phyloP scores from a whole-genome alignment of 2,888 invertebrate species.

The Glyphotaelius pellucidus region DNA sequence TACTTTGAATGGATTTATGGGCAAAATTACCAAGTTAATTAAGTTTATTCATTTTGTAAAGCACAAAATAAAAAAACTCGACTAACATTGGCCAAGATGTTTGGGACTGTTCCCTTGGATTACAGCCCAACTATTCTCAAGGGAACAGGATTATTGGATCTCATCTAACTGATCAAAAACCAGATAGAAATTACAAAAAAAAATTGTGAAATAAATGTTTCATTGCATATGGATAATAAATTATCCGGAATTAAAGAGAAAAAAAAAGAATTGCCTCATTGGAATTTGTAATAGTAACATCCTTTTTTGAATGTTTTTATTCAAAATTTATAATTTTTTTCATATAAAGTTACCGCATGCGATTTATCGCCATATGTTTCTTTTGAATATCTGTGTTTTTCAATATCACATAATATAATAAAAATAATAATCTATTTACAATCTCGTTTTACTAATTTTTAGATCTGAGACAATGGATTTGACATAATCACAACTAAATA shows the following conservation, averaged over 20 bases:
- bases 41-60: background rate
- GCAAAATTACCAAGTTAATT: slow-evolving; percentile 9
- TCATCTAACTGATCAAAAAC: background rate
- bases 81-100: slow-evolving; percentile 18
- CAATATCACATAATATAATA: slow-evolving; percentile 54
- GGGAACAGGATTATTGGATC: slow-evolving; percentile 31
- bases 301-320: slow-evolving; percentile 5
- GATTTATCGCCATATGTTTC: slow-evolving; percentile 40
- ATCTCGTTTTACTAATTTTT: slow-evolving; percentile 45
- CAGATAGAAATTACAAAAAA: slow-evolving; percentile 22
- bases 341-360: slow-evolving; percentile 22
- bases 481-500: slow-evolving; percentile 49
- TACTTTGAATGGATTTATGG: slow-evolving; percentile 40
- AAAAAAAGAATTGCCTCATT: slow-evolving; percentile 13
- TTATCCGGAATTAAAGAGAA: background rate
- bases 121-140: slow-evolving; percentile 33
- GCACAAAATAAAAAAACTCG: background rate
- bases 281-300: slow-evolving; percentile 26
- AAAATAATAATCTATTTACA: slow-evolving; percentile 52
- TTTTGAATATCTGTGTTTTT: slow-evolving; percentile 33
- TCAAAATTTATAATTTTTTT: slow-evolving; percentile 26
- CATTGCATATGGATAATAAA: slow-evolving; percentile 4
- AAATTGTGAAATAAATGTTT: slow-evolving; percentile 4
- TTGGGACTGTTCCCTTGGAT: background rate
- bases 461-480: slow-evolving; percentile 44